A percentile compares a stretch with the other conserved stretches of the same genome.
phyloP scores from a whole-genome alignment of 2,797 vertebrate genomes.

The Eurystomus glaucurus region DNA sequence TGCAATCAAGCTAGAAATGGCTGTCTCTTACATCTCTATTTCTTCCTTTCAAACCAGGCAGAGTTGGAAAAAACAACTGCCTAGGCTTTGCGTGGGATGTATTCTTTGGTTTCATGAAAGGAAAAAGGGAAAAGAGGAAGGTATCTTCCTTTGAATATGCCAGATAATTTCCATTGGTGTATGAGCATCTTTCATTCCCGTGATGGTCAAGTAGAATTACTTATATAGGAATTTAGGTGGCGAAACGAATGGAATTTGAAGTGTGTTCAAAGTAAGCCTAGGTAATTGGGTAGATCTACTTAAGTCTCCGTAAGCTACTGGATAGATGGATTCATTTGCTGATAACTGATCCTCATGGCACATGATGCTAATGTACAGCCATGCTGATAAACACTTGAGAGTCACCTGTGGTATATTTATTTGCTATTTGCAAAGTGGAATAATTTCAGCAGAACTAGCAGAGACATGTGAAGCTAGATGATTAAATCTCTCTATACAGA shows the following conservation, averaged over 20 bases:
- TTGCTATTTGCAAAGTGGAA: background rate
- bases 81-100: background rate
- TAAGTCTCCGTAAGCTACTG: background rate
- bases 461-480: background rate
- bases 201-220: background rate
- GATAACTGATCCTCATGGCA: background rate
- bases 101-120: background rate
- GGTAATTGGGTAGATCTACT: background rate
- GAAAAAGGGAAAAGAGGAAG: background rate
- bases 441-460: slow-evolving; percentile 1
- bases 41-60: background rate
- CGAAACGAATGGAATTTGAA: background rate
- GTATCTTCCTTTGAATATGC: background rate
- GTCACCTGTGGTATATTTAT: background rate
- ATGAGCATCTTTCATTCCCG: background rate
- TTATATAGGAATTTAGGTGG: background rate
- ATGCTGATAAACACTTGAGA: background rate
- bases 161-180: background rate
- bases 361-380: background rate
- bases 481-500: slow-evolving; percentile 30
- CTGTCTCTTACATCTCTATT: slow-evolving; percentile 7
- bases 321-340: background rate
- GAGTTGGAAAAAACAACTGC: background rate
- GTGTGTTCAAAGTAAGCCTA: background rate
- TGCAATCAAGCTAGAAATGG: background rate